A percentile compares a stretch with the other conserved stretches of the same genome.
Conservation (phyloP, 2,113 vertebrate species). For the Tyrannus savana region DNA sequence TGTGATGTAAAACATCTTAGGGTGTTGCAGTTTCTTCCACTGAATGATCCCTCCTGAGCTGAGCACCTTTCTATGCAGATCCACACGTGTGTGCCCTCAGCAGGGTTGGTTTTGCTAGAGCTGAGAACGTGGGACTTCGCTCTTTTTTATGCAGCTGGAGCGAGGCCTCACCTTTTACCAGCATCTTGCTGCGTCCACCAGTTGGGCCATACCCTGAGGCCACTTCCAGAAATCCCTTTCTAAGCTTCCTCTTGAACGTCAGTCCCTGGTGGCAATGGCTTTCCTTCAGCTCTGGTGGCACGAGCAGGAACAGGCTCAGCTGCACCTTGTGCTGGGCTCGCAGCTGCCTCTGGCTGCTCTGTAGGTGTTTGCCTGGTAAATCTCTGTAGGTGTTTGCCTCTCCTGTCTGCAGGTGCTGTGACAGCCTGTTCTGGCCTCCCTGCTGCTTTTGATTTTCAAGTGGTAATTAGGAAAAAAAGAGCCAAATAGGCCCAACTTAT, state of each 20-base stretch:
- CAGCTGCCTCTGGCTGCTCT: not conserved
- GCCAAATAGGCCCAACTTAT: not conserved
- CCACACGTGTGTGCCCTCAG: not conserved
- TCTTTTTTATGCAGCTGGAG: not conserved
- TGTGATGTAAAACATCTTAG: not conserved
- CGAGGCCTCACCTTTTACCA: not conserved
- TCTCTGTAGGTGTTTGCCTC: not conserved
- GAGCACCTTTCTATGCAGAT: not conserved
- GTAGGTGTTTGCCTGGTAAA: too few species aligned
- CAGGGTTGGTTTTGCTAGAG: not conserved
- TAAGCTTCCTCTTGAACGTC: not conserved
- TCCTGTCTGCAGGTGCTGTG: not conserved
- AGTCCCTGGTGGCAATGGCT: not conserved
- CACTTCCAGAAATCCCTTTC: not conserved
- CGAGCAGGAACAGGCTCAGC: not conserved
- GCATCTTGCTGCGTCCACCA: not conserved
- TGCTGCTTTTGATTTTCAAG: slow-evolving; percentile 15
- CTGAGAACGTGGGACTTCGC: not conserved
- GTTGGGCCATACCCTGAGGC: not conserved
- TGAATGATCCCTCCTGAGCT: not conserved
- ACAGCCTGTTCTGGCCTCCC: not conserved
- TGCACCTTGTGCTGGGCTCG: not conserved
- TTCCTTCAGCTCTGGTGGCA: not conserved
- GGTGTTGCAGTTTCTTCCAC: not conserved
- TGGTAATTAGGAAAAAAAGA: not conserved